Base-by-base conservation (phyloP, 2,113 vertebrate species). In the Sebastes schlegelii region DNA sequence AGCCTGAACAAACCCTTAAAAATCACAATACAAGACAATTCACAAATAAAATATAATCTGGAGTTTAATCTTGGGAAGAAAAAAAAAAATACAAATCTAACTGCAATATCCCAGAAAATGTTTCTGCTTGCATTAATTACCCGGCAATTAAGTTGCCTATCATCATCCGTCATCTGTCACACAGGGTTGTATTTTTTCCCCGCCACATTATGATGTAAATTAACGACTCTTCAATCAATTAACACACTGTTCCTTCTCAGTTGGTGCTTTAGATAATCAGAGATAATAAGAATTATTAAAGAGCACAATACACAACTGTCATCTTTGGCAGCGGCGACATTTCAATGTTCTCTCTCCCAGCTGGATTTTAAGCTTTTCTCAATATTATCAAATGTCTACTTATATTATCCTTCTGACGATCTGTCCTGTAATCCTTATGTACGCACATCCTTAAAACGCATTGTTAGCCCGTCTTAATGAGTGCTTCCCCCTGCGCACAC, bases 191-290 rank as follows among this genome's bases (percentile, higher is more conserved):
- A 46, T 89, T 87, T 86, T 82, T 16, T 17, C 8, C 21, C 86
- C 54, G 26, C 73, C 84, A 88, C 86, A 92, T 92, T 91, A 91
- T 91, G 89, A 93, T 92, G 90, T 92, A 92, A 92, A 93, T 93
- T 71, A 93, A 88, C 40, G 51, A 89, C 88, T 92, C 89, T 89
- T 93, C 90, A 89, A 92, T 93, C 92, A 93, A 92, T 93, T 92
- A 92, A 89, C 91, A 92, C 93, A 79, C 88, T 87, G 87, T 92
- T 89, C 89, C 86, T 88, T 88, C 89, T 92, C 92, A 91, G 80
- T 89, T 83, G 89, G 80, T 83, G 90, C 90, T 86, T 91, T 74
- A 88, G 89, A 91, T 92, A 91, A 93, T 93, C 85, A 86, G 76
- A 57, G 89, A 92, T 90, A 85, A 88, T 83, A 85, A 51, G 48